A percentile compares a stretch with the other conserved stretches of the same genome.
Evolutionary conservation across 1,140 invertebrate genomes (phyloP).

Genomic region (Acyrthosiphon pisum): DNA sequence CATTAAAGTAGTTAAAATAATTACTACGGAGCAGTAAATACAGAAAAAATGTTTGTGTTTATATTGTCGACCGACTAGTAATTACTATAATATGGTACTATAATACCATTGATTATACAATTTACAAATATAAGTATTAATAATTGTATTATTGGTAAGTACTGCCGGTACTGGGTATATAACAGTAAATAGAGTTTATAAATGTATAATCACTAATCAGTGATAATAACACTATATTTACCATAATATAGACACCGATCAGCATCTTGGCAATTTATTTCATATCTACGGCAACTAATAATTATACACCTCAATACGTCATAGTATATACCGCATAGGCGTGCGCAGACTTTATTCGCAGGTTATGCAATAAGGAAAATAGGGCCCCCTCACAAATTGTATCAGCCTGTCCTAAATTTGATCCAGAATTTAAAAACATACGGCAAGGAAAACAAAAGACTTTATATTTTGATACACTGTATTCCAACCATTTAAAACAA

Average conservation of each 20-base stretch:
- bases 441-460: too few species aligned
- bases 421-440: too few species aligned
- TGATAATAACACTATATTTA: not conserved
- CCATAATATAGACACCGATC: not conserved
- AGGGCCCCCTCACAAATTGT: too few species aligned
- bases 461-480: too few species aligned
- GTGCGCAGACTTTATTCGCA: too few species aligned
- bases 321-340: too few species aligned
- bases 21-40: not conserved
- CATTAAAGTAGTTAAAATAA: not conserved
- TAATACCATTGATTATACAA: not conserved
- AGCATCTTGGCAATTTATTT: not conserved
- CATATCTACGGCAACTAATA: not conserved
- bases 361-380: too few species aligned
- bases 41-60: not conserved
- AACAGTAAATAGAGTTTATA: not conserved
- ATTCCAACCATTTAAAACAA: too few species aligned
- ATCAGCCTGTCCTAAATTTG: too few species aligned
- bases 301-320: too few species aligned
- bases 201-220: not conserved
- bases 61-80: not conserved
- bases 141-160: not conserved
- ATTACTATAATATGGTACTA: too few species aligned
- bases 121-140: not conserved
- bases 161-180: not conserved